Base-by-base conservation (phyloP, 53 echinoderm and acorn worm genomes). In the Temnopleurus reevesii region DNA sequence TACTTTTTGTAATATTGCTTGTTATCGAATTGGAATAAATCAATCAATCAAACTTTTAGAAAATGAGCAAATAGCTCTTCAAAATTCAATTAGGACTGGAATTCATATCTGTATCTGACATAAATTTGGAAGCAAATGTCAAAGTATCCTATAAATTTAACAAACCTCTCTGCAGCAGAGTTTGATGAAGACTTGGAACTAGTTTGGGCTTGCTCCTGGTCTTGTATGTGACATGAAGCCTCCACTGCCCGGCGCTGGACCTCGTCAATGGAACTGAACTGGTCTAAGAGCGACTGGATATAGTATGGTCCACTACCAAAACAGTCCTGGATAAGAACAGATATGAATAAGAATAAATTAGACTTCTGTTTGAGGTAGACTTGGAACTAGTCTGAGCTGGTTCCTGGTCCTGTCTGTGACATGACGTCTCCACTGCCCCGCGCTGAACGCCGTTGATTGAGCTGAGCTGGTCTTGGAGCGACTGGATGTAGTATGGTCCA, bases 281-380 rank as follows among this genome's bases (percentile, higher is more conserved):
- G 91, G 60, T 97, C 95, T 43, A 97, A 86, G 0, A 96, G 55
- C 2, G 55, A 15, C 53, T 89, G 77, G 63, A 97, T 92, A 82
- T 95, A 96, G 89, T 91, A 91, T 2, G 93, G 80, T 12, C 98
- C 95, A 58, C 77, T 84, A 4, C 98, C 95, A 90, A 89, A 77
- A 45, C 76, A 60, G 34, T 47, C 51, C 89, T 91, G 51, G 28
- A 53, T 18, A 65, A 30, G 30, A 25, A 25, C 30, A 64, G 17
- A 64, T 51, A 51, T 15, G 15, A 51, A 10, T 51, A 51, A 51
- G 15, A 8, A 51, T 8, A 51, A 51, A 51, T 51, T 51, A 15
- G 53, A 51, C 9, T 51, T 15, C 76, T 86, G 91, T 47, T 96
- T 93, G 27, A 96, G 86, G 4, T 93, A 49, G 6, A 53, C 21